Conservation (phyloP, 2,113 vertebrate species). For the Acrocephalus kingi region DNA sequence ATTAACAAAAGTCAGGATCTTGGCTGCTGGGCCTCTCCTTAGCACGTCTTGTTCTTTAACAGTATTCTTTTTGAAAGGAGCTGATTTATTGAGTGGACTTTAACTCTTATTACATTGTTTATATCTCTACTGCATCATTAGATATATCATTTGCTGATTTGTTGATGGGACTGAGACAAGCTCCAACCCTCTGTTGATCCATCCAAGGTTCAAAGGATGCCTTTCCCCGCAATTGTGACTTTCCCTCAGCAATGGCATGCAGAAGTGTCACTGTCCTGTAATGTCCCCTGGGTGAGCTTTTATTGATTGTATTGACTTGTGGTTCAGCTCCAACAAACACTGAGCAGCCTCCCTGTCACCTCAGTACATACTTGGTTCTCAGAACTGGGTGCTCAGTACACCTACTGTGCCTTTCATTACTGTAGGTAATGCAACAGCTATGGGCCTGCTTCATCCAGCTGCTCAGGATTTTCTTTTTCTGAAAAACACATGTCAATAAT, state of each 20-base stretch:
- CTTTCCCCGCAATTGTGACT: neutral
- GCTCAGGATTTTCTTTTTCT: neutral
- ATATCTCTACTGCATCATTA: neutral
- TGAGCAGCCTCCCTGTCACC: neutral
- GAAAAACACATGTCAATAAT: neutral
- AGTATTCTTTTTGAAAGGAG: neutral
- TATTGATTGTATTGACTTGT: neutral
- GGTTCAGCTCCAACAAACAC: neutral
- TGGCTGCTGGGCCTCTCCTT: neutral
- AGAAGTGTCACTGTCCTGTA: neutral
- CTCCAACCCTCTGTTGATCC: neutral
- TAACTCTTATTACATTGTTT: neutral
- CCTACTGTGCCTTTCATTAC: neutral
- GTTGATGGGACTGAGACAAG: neutral
- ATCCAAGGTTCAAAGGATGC: neutral
- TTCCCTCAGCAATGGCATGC: accelerated
- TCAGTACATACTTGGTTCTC: neutral
- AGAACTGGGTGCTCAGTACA: neutral
- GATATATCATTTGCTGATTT: neutral
- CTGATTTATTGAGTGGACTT: neutral
- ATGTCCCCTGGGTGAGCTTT: neutral
- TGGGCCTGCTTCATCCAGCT: neutral
- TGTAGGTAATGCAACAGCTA: neutral
- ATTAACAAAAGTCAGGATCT: neutral
- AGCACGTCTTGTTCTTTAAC: neutral